phyloP scores from a whole-genome alignment of 2,888 invertebrate species.

The Andrena haemorrhoa region DNA sequence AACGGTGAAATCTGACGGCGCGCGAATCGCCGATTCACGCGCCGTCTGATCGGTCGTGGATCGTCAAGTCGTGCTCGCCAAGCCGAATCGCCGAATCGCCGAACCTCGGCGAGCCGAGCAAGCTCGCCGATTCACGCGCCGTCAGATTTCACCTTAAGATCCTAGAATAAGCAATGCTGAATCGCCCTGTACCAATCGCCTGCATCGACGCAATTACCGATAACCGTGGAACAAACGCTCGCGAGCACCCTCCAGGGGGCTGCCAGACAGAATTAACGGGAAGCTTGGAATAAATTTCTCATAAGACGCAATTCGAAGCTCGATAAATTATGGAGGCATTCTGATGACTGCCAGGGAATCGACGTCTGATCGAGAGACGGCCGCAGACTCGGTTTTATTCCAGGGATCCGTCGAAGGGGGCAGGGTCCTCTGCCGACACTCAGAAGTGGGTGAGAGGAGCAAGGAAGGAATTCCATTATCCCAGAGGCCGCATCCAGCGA shows the following conservation, averaged over 20 bases:
- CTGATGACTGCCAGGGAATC: conserved; percentile 53
- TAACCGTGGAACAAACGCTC: conserved; percentile 35
- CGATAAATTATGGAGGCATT: conserved; percentile 62
- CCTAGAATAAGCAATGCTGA: background rate
- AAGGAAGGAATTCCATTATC: conserved; percentile 77
- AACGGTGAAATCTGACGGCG: too few relatives aligned
- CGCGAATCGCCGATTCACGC: too few relatives aligned
- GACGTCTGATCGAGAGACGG: conserved; percentile 61
- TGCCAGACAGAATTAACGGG: conserved; percentile 40
- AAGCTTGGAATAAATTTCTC: conserved; percentile 41
- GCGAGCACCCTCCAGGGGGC: conserved; percentile 9
- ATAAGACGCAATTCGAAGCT: conserved; percentile 42
- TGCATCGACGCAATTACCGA: conserved; percentile 21
- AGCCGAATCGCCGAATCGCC: too few relatives aligned
- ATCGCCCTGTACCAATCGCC: background rate
- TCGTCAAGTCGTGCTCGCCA: too few relatives aligned
- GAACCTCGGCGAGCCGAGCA: too few relatives aligned
- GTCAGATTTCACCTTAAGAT: too few relatives aligned
- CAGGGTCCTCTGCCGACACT: conserved; percentile 32
- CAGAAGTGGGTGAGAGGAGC: conserved; percentile 43
- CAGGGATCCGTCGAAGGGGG: conserved; percentile 44
- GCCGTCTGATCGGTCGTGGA: too few relatives aligned
- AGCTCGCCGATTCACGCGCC: too few relatives aligned
- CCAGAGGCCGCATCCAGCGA: conserved; percentile 53
- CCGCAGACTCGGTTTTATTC: conserved; percentile 63